Evolutionary conservation across 2,797 vertebrate genomes (phyloP).

Genomic region (Austrolebias charrua): DNA sequence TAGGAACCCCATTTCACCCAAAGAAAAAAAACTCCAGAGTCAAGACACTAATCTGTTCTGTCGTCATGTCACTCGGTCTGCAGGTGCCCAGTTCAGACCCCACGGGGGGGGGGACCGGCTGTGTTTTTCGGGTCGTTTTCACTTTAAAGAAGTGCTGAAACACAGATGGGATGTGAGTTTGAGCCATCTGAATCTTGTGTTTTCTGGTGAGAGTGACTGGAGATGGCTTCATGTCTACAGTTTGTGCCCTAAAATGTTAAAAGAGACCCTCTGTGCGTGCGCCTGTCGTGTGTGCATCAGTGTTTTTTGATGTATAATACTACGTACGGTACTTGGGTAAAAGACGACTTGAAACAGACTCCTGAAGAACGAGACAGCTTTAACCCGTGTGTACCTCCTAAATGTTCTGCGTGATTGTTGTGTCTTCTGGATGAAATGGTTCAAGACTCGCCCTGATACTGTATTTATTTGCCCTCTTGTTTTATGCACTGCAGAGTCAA

Average conservation of each 20-base stretch:
- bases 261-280: constrained; percentile 2
- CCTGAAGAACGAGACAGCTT: constrained; percentile 35
- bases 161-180: constrained; percentile 40
- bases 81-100: constrained; percentile 11
- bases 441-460: constrained; percentile 39
- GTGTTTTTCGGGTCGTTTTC: constrained; percentile 25
- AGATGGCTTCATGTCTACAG: constrained; percentile 78
- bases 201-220: constrained; percentile 85
- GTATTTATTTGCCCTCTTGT: constrained; percentile 48
- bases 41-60: constrained; percentile 45
- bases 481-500: constrained; percentile 32
- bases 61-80: constrained; percentile 25
- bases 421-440: constrained; percentile 34
- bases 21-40: constrained; percentile 45
- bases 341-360: constrained; percentile 43
- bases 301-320: constrained; percentile 76
- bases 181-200: constrained; percentile 87
- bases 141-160: constrained; percentile 56
- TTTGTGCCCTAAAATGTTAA: constrained; percentile 56
- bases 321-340: no score
- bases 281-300: constrained; percentile 21
- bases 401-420: constrained; percentile 44
- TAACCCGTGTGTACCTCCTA: constrained; percentile 38
- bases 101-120: background rate
- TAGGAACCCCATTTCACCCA: constrained; percentile 48